Conservation (phyloP, 1,140 invertebrate genomes). For the Lasioglossum albipes region DNA sequence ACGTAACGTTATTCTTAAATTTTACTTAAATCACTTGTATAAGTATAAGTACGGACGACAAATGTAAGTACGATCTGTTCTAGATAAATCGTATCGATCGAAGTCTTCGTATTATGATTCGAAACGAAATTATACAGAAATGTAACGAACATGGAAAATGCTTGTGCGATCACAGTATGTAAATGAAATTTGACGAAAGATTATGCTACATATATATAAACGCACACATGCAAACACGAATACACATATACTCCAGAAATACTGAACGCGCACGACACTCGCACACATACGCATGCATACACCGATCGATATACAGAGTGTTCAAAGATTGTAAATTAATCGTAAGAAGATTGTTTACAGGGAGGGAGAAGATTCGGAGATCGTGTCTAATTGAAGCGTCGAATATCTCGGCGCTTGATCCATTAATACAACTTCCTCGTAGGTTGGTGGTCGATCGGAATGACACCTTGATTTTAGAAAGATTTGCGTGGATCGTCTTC, state of each 20-base stretch:
- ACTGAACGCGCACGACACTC: too few relatives aligned
- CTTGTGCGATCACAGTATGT: too few relatives aligned
- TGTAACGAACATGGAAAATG: neutral
- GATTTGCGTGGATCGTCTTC: constrained; percentile 60
- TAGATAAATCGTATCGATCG: neutral
- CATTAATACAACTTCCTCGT: constrained; percentile 67
- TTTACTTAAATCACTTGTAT: too few relatives aligned
- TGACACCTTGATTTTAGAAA: constrained; percentile 47
- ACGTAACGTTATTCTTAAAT: too few relatives aligned
- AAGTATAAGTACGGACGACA: neutral
- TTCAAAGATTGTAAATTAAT: neutral
- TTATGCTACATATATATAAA: too few relatives aligned
- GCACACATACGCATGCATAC: too few relatives aligned
- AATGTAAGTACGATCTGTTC: neutral
- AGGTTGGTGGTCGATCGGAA: constrained; percentile 66
- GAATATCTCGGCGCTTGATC: constrained; percentile 69
- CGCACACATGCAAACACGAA: too few relatives aligned
- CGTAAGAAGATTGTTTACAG: neutral
- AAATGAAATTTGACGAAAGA: neutral
- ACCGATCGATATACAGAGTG: neutral
- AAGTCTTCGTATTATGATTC: neutral
- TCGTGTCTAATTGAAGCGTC: constrained; percentile 55
- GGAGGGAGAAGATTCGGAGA: constrained; percentile 1
- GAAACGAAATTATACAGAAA: neutral
- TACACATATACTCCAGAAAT: too few relatives aligned